These are phyloP conservation scores for Heloderma charlesbogerti DNA, from an alignment of 2,113 vertebrate genomes.

Conservation along the genomic window DNA sequence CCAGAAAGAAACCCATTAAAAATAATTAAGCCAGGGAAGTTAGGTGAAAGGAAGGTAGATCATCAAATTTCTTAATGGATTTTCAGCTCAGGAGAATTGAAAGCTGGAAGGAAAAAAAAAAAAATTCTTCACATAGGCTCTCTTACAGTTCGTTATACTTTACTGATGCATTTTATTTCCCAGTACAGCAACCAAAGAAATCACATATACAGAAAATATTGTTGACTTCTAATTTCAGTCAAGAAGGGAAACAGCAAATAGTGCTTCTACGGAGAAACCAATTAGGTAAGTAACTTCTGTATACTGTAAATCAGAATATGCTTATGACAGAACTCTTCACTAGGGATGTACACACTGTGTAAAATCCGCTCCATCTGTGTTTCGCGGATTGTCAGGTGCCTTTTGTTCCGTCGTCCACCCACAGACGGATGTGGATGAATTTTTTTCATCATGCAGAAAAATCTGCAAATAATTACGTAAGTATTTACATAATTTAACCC, in stretches of 20 bases:
- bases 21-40: slow-evolving; percentile 40
- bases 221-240: background rate
- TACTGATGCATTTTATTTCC: background rate
- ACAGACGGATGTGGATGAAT: no score
- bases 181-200: slow-evolving; percentile 8
- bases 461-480: no score
- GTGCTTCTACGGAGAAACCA: background rate
- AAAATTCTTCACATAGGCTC: slow-evolving; percentile 11
- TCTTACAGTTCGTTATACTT: slow-evolving; percentile 30
- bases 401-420: no score
- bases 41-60: slow-evolving; percentile 36
- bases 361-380: no score
- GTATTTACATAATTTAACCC: no score
- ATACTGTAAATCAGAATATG: background rate
- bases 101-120: background rate
- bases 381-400: no score
- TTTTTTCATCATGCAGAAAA: no score
- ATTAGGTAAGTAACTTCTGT: background rate
- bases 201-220: background rate
- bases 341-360: no score
- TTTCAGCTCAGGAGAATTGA: slow-evolving; percentile 40
- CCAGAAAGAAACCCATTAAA: slow-evolving; percentile 37
- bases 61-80: slow-evolving; percentile 45
- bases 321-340: background rate
- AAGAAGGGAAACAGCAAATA: background rate